A percentile compares a stretch with the other conserved stretches of the same genome.
These are phyloP conservation scores for Pterostichus niger DNA, from an alignment of 2,888 invertebrate genomes.

Conservation along the genomic window DNA sequence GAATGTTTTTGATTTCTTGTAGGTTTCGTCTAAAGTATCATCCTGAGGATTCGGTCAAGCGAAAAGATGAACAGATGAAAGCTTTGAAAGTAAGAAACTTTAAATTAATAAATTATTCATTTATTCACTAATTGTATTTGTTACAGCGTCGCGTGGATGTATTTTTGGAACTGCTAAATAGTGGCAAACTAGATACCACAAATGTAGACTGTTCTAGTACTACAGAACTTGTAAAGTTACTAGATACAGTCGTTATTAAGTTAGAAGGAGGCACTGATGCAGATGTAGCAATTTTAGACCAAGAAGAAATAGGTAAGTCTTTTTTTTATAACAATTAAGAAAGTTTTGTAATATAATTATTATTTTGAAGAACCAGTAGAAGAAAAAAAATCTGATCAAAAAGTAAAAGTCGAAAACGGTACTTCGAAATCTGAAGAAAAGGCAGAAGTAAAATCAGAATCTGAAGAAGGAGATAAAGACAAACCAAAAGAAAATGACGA, in stretches of 20 bases:
- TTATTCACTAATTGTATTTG: constrained; percentile 23
- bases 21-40: constrained; percentile 99
- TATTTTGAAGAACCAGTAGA: constrained; percentile 67
- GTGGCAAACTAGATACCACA: constrained; percentile 86
- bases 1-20: constrained; percentile 72
- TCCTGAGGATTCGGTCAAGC: constrained; percentile 95
- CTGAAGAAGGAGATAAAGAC: constrained; percentile 59
- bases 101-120: neutral
- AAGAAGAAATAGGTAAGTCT: constrained; percentile 78
- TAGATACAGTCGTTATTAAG: constrained; percentile 98
- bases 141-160: constrained; percentile 91
- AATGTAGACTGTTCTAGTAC: constrained; percentile 92
- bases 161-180: constrained; percentile 90
- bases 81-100: constrained; percentile 85
- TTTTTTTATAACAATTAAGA: neutral
- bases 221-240: constrained; percentile 89
- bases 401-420: constrained; percentile 68
- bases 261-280: constrained; percentile 95
- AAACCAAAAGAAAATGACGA: constrained; percentile 60
- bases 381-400: constrained; percentile 72
- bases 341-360: neutral
- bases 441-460: constrained; percentile 59
- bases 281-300: constrained; percentile 92
- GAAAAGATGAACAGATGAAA: constrained; percentile 91
- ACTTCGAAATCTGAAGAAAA: constrained; percentile 65